phyloP scores from a whole-genome alignment of 2,888 invertebrate genomes.

The Mamestra brassicae region DNA sequence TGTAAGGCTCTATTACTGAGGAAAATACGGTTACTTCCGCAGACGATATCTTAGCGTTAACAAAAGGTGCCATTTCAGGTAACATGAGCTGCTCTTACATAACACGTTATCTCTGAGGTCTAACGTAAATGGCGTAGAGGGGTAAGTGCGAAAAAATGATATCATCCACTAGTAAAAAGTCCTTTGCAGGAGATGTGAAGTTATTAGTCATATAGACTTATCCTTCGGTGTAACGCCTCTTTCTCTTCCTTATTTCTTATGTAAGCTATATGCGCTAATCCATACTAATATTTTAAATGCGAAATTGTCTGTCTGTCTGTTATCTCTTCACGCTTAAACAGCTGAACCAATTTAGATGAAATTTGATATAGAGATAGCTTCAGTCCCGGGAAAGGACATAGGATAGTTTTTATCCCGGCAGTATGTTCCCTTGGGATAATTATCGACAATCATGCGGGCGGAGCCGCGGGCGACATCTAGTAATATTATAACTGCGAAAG shows the following conservation, averaged over 20 bases:
- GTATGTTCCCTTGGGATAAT: too few species aligned
- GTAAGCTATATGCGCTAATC: constrained; percentile 3
- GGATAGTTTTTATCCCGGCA: too few species aligned
- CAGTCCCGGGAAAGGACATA: too few species aligned
- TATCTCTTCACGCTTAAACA: too few species aligned
- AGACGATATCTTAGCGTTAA: constrained; percentile 51
- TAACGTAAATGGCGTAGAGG: constrained; percentile 16
- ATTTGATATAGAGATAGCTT: too few species aligned
- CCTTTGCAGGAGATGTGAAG: neutral
- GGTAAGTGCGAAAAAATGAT: constrained; percentile 39
- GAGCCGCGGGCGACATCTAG: too few species aligned
- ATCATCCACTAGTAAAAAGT: constrained; percentile 17
- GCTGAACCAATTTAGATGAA: too few species aligned
- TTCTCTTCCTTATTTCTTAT: neutral
- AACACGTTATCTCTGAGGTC: constrained; percentile 47
- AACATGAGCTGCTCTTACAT: constrained; percentile 45
- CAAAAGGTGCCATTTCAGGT: constrained; percentile 55
- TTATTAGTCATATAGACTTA: constrained; percentile 11
- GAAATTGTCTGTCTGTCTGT: too few species aligned
- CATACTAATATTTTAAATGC: too few species aligned
- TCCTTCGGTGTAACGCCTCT: neutral
- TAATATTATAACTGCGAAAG: too few species aligned
- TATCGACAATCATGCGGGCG: too few species aligned
- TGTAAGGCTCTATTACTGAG: constrained; percentile 61
- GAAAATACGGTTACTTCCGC: constrained; percentile 63